These are phyloP conservation scores for Loriculus beryllinus DNA, from an alignment of 2,797 vertebrate species.

Conservation along the genomic window DNA sequence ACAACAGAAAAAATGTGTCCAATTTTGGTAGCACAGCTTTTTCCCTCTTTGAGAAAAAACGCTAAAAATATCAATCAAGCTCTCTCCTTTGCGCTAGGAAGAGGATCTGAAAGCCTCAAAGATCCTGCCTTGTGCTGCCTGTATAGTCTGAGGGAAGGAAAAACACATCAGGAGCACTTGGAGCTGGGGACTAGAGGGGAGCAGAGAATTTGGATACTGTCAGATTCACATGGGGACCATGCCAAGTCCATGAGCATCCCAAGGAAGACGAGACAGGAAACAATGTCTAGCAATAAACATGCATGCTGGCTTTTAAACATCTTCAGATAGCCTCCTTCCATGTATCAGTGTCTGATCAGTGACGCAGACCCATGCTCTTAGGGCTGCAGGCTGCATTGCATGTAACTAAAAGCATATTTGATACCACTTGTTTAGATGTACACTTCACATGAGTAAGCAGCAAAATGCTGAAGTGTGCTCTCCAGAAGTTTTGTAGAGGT, in stretches of 20 bases:
- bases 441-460: neutral
- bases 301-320: neutral
- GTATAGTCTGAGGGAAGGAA: neutral
- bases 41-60: conserved; percentile 12
- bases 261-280: neutral
- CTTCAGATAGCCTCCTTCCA: neutral
- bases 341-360: neutral
- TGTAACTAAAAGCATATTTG: neutral
- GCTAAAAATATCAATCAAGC: neutral
- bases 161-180: neutral
- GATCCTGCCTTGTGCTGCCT: neutral
- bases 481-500: neutral
- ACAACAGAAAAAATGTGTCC: neutral
- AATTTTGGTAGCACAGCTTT: neutral
- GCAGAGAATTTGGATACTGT: neutral
- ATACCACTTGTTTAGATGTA: neutral
- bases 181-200: neutral
- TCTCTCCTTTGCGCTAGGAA: neutral
- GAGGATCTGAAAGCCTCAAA: neutral
- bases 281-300: neutral
- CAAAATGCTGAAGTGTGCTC: conserved; percentile 5
- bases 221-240: neutral
- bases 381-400: neutral
- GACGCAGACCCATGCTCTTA: neutral
- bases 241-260: neutral